Conservation (phyloP, 1,140 invertebrate species). For the Phocides pigmalion region DNA sequence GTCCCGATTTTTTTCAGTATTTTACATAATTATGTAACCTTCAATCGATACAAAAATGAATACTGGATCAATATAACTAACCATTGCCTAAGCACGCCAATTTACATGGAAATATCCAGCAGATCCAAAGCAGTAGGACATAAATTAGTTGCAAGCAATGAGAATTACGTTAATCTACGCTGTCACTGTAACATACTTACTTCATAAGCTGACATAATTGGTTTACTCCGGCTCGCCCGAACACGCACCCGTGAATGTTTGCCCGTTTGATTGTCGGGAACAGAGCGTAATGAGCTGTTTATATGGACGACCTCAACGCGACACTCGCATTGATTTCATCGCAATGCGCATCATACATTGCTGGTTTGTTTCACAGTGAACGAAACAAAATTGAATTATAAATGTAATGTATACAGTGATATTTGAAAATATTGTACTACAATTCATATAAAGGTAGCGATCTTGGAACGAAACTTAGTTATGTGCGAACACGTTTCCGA, state of each 20-base stretch:
- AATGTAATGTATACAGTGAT: neutral
- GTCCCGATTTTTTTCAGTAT: too few relatives aligned
- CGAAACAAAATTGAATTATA: too few relatives aligned
- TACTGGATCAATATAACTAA: too few relatives aligned
- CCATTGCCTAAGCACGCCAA: too few relatives aligned
- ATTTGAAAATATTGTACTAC: neutral
- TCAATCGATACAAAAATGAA: too few relatives aligned
- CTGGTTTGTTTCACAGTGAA: neutral
- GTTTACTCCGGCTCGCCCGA: neutral
- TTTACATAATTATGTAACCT: too few relatives aligned
- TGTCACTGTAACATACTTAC: neutral
- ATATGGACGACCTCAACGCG: neutral
- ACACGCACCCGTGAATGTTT: conserved; percentile 4
- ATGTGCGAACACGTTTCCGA: conserved; percentile 33
- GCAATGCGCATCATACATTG: conserved; percentile 1
- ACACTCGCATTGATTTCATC: neutral
- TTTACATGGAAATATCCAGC: too few relatives aligned
- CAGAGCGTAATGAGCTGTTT: conserved; percentile 22
- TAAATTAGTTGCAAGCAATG: too few relatives aligned
- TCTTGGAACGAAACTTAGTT: conserved; percentile 26
- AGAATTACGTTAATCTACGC: neutral
- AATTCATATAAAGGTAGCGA: conserved; percentile 1
- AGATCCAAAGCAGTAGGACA: too few relatives aligned
- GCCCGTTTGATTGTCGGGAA: conserved; percentile 10
- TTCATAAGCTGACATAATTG: neutral